Percentiles rank a stretch among this genome's conserved stretches.
Conservation (phyloP, 2,888 invertebrate genomes). For the Nomada ferruginata region DNA sequence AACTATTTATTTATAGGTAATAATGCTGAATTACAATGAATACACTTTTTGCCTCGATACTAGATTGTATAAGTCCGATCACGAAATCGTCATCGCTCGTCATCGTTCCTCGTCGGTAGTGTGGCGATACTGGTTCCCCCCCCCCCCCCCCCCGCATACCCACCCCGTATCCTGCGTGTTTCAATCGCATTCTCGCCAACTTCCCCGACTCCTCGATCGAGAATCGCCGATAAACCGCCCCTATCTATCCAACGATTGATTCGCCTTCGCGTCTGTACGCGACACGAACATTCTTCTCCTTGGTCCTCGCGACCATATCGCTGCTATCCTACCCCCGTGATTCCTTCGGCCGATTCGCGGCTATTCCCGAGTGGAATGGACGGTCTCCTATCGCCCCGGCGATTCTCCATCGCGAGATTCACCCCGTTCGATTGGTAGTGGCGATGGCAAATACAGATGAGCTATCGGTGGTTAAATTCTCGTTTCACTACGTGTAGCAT, state of each 20-base stretch:
- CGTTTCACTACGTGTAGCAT: slow-evolving; percentile 79
- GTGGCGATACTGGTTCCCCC: slow-evolving; percentile 59
- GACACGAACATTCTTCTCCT: neutral
- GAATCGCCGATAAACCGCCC: slow-evolving; percentile 34
- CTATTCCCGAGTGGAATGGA: neutral
- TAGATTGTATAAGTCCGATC: slow-evolving; percentile 80
- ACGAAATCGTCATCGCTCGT: slow-evolving; percentile 69
- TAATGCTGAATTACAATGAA: slow-evolving; percentile 84
- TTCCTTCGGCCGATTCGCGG: neutral
- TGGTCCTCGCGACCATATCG: neutral
- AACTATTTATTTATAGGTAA: slow-evolving; percentile 84
- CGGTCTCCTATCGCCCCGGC: neutral
- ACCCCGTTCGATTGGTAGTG: slow-evolving; percentile 65
- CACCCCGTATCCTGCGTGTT: slow-evolving; percentile 25
- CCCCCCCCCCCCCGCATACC: too few species aligned
- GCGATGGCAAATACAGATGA: slow-evolving; percentile 82
- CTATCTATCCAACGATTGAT: neutral
- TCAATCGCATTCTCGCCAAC: slow-evolving; percentile 19
- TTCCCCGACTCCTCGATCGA: slow-evolving; percentile 27
- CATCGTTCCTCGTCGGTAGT: slow-evolving; percentile 59
- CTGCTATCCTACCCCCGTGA: neutral
- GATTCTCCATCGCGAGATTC: slow-evolving; percentile 31
- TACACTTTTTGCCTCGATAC: slow-evolving; percentile 83
- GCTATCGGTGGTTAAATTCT: slow-evolving; percentile 82
- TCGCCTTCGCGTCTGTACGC: too few species aligned